Base-by-base conservation (phyloP, 2,113 vertebrate species). In the Pantherophis guttatus region DNA sequence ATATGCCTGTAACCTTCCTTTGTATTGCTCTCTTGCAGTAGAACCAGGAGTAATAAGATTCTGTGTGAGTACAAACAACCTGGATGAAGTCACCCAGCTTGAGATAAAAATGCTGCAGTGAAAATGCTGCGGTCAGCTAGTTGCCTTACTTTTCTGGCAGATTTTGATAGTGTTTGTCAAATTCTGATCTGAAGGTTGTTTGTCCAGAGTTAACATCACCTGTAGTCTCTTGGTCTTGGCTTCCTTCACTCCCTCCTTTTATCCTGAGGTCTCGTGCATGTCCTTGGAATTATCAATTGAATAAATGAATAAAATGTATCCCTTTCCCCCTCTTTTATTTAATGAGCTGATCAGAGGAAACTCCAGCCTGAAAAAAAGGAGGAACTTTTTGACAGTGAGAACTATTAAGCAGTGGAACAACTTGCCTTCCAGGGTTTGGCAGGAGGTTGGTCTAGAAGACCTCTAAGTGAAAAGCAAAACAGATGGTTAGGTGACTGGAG, bases 131-230 rank as follows among this genome's bases (percentile, higher is more conserved):
- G 93, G 62, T 97, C 94, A 95, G 95, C 94, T 44, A 87, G 94
- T 95, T 95, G 70, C 8, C 93, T 93, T 86, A 54, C 93, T 96
- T 96, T 94, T 85, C 96, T 95, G 94, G 95, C 95, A 93, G 92
- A 92, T 96, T 96, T 85, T 94, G 95, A 96, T 96, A 95, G 95
- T 95, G 93, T 94, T 96, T 95, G 94, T 96, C 94, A 96, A 93
- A 96, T 94, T 95, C 95, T 8, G 93, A 97, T 96, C 95, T 97
- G 97, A 97, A 97, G 96, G 96, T 97, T 96, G 95, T 96, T 96
- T 94, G 96, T 97, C 96, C 81, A 86, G 96, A 96, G 96, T 95
- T 94, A 3, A 87, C 94, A 93, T 89, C 93, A 95, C 93, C 23
- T 91, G 1, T 89, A 86, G 88, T 52, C n/a, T 59, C 81, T 85